Base-by-base conservation (phyloP, 2,113 vertebrate genomes). In the Pampusana beccarii region DNA sequence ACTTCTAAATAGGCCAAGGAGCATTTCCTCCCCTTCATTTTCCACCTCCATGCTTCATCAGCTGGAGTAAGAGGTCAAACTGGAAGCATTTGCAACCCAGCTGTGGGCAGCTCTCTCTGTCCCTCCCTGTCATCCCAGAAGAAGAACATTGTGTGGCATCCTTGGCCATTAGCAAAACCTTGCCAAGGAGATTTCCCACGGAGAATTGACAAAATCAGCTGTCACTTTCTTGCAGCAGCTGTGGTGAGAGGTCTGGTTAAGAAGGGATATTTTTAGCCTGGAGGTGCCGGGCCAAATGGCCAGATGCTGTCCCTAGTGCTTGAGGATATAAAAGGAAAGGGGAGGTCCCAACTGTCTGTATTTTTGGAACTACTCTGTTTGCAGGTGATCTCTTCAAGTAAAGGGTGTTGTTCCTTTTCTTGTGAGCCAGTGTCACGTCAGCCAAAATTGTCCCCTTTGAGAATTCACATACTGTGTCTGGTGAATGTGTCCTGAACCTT, bases 151-250 rank as follows among this genome's bases (percentile, higher is more conserved):
- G 50, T 69, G 46, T 86, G 90, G 67, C 67, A 90, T 86, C 86
- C 67, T 94, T 80, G 64, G 61, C 33, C 75, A 86, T 80, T 51
- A 78, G 42, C 58, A 93, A 88, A 89, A 70, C 40, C 53, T 86
- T 88, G 88, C 85, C 90, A 92, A 86, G 64, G 82, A 95, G 64
- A 78, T 90, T 95, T 95, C 75, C 92, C 38, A 8, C 53, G 85
- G 60, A 90, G 71, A 91, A 74, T 70, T 8, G 0, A 86, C 56
- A 86, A 61, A 90, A 78, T 92, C 88, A 92, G 33, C 92, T 95
- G 82, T 88, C 64, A 70, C 62, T 86, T 86, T 93, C 74, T 86
- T 24, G 7, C 71, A 78, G 71, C 62, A 88, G 86, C 58, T 82
- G 51, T 75, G 85, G n/a, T 34, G 25, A 82, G 51, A 86, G 4